Evolutionary conservation across 2,113 vertebrate species (phyloP), one percentile per base, ranked within the genome.

Genomic region (Malurus melanocephalus): DNA sequence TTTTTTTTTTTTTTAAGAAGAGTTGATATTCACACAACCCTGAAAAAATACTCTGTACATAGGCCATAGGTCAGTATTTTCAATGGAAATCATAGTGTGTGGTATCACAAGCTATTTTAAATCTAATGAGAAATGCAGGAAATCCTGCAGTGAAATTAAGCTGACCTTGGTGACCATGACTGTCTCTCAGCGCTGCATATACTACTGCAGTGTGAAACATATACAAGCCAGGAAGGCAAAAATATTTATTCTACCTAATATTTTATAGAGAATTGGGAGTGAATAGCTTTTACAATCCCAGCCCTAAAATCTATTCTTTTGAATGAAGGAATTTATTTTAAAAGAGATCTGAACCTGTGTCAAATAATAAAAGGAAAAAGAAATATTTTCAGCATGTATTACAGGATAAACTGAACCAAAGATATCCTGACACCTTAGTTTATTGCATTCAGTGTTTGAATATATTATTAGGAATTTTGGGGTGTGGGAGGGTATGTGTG

Each of bases 41-140:
- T 84, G 77, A 43, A 48, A 88, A 65, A 78, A 11, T 28, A 64
- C 33, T 76, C 76, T 55, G 55, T 73, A 28, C 38, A 4, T 24
- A 75, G 77, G 53, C 22, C 45, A 30, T 32, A 35, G 85, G 73
- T 78, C 89, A 94, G 42, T 49, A 42, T 67, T 93, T 93, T 67
- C 59, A 66, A 18, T 62, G 35, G 80, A 93, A 91, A 81, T 88
- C 46, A 48, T 38, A 51, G 26, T 59, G 69, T 78, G 69, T 40
- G 62, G 59, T 72, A 88, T 30, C 6, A 5, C 28, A 88, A 74
- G 40, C 28, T 94, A 71, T 90, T 89, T 85, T 83, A 89, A 91
- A 84, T 61, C 53, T 86, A 45, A 78, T 91, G 77, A 90, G 77
- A 94, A 89, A 92, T 55, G 8, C 73, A 61, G 30, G 13, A 71